Percentiles rank a stretch among this genome's conserved stretches.
Evolutionary conservation across 1,140 invertebrate genomes (phyloP).

Genomic region (Drosophila pachea): DNA sequence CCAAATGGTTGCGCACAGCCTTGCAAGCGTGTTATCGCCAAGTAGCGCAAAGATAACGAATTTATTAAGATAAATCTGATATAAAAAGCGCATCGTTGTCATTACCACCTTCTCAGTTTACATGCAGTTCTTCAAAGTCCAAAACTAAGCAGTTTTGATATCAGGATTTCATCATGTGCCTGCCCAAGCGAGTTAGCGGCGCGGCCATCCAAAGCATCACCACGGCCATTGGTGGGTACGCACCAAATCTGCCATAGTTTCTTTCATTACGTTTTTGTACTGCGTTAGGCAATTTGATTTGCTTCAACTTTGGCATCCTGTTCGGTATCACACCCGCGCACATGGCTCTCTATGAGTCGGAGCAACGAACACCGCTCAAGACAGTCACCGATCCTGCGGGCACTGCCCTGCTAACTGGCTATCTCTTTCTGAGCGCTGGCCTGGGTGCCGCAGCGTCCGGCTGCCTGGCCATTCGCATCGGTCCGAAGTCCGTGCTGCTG

Average conservation of each 20-base stretch:
- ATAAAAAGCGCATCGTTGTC: constrained; percentile 55
- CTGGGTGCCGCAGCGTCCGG: constrained; percentile 57
- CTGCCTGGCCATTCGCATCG: constrained; percentile 53
- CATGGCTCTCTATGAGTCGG: constrained; percentile 60
- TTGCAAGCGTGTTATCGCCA: constrained; percentile 33
- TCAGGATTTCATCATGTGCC: constrained; percentile 45
- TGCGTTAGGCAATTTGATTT: constrained; percentile 59
- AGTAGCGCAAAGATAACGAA: background rate
- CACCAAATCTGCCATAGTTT: too few relatives aligned
- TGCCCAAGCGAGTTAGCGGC: constrained; percentile 58
- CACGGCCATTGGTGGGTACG: constrained; percentile 53
- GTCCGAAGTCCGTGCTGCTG: constrained; percentile 64
- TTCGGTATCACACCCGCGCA: constrained; percentile 72
- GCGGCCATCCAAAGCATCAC: constrained; percentile 59
- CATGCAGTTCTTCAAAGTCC: constrained; percentile 19
- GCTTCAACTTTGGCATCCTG: constrained; percentile 68
- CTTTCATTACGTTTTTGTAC: too few relatives aligned
- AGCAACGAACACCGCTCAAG: constrained; percentile 45
- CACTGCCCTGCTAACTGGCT: constrained; percentile 51
- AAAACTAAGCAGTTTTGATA: background rate
- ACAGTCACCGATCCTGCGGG: constrained; percentile 39
- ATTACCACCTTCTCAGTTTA: constrained; percentile 50
- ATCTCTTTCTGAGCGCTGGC: constrained; percentile 63
- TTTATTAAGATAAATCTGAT: constrained; percentile 12
- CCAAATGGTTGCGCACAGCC: constrained; percentile 47